Base-by-base conservation (phyloP, 2,797 vertebrate species). In the Ambastaia sidthimunki region DNA sequence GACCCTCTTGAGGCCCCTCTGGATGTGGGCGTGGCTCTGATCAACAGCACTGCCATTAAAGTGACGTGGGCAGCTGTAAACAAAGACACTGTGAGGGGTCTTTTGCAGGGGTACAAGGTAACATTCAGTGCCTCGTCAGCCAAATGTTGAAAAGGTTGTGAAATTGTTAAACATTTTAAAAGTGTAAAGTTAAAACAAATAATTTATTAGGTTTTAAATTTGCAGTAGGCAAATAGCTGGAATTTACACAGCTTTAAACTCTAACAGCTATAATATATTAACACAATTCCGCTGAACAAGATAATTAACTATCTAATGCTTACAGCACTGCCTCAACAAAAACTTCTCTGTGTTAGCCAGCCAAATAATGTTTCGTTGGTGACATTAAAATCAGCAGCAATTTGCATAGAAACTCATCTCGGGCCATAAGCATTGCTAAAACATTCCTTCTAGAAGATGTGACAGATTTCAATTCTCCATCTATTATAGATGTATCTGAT, bases 41-140 rank as follows among this genome's bases (percentile, higher is more conserved):
- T 94, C 1, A 97, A 95, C 91, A 94, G 94, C 81, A 96, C 93
- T 6, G 81, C 93, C 0, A 92, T 96, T 83, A 89, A 83, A 82
- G 94, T 97, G 82, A 91, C 80, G 13, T 98, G 96, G 97, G 86
- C 86, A 19, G 82, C 93, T 0, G 85, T 95, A 74, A 83, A 92
- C 60, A 90, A 50, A 73, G 88, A 93, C 4, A 90, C 90, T 0
- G 92, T 98, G 87, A 94, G 94, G 76, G 97, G 97, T 48, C 94
- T 93, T 84, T 92, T 98, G 76, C 89, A 92, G 11, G 97, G 97
- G 78, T 97, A 96, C 90, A 95, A 93, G 91, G 96, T 97, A 92
- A 87, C 85, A 76, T 74, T 70, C 18, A 19, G 23, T 55, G 47
- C n/a, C 25, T 23, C 47, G 37, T 69, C n/a, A 37, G 6, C 4